A percentile compares a stretch with the other conserved stretches of the same genome.
Evolutionary conservation across 2,797 vertebrate species (phyloP).

Genomic region (Sebastes oblongus): DNA sequence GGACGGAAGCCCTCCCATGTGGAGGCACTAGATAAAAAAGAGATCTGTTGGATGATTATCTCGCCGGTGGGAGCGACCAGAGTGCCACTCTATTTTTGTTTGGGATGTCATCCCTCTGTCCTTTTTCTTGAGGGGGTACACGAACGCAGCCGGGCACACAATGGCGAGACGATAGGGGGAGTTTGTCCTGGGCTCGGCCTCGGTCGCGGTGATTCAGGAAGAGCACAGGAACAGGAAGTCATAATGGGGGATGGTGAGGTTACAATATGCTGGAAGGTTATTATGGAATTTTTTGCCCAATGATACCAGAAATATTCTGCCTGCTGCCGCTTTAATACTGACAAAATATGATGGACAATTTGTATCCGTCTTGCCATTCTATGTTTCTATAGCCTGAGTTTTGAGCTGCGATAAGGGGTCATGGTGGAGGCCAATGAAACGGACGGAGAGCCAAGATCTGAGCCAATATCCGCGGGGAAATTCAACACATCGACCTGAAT

Average conservation of each 20-base stretch:
- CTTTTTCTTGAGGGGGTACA: not conserved
- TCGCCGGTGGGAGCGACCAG: constrained; percentile 21
- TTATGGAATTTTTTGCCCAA: too few relatives aligned
- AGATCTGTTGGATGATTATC: constrained; percentile 61
- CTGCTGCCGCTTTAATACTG: too few relatives aligned
- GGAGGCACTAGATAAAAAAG: constrained; percentile 56
- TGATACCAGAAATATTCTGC: too few relatives aligned
- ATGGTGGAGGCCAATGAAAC: constrained; percentile 27
- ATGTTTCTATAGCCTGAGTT: constrained; percentile 2
- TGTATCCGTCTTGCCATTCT: not conserved
- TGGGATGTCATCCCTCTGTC: not conserved
- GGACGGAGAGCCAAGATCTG: constrained; percentile 15
- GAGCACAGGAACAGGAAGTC: not conserved
- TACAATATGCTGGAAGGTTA: too few relatives aligned
- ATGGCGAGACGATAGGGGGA: not conserved
- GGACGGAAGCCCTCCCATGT: constrained; percentile 22
- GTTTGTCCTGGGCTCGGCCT: constrained; percentile 11
- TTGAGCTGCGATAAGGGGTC: constrained; percentile 49
- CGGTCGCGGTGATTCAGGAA: not conserved
- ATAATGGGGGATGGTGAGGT: not conserved
- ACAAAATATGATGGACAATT: not conserved
- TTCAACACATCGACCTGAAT: constrained; percentile 36
- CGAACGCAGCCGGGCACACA: not conserved
- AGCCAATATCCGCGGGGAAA: constrained; percentile 38
- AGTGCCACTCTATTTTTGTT: constrained; percentile 24